Percentiles rank a stretch among this genome's conserved stretches.
Conservation (phyloP, 2,797 vertebrate species). For the Anniella stebbinsi region DNA sequence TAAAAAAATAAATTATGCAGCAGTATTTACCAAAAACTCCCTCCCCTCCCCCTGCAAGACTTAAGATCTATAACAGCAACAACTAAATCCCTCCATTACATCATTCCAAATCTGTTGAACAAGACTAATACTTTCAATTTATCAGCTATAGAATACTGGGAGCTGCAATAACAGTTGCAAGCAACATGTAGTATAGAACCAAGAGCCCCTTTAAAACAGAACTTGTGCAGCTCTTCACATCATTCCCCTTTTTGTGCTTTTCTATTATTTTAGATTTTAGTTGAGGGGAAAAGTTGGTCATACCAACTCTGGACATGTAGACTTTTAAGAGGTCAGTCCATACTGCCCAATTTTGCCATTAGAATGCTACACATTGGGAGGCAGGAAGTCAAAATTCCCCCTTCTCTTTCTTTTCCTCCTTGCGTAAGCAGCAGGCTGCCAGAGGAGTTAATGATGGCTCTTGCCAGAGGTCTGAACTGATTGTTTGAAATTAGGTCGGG, state of each 20-base stretch:
- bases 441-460: neutral
- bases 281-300: neutral
- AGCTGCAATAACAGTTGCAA: neutral
- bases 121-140: neutral
- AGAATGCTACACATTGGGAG: neutral
- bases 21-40: neutral
- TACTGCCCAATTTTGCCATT: neutral
- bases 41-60: neutral
- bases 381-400: neutral
- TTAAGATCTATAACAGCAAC: neutral
- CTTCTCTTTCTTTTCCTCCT: neutral
- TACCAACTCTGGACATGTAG: neutral
- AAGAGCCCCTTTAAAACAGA: neutral
- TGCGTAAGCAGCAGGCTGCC: neutral
- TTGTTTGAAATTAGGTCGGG: neutral
- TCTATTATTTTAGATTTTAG: neutral
- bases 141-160: neutral
- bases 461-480: neutral
- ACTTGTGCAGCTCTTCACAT: too few species aligned
- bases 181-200: neutral
- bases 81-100: neutral
- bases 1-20: neutral
- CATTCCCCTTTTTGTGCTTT: neutral
- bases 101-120: neutral
- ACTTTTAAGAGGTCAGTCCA: neutral